Conservation (phyloP, 2,888 invertebrate genomes). For the Drosophila mimetica region DNA sequence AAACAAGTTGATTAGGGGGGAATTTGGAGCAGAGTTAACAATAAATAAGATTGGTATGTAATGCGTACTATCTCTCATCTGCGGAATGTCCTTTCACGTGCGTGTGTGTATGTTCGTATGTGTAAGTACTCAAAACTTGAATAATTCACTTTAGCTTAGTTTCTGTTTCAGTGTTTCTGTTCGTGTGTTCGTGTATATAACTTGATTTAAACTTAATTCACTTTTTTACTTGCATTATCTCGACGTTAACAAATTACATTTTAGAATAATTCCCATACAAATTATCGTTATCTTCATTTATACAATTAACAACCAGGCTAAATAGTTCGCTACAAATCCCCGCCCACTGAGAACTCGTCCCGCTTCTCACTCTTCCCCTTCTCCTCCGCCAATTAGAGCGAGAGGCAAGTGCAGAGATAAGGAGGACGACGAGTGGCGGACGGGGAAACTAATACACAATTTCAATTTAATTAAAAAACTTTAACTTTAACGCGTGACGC, state of each 20-base stretch:
- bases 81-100: slow-evolving; percentile 47
- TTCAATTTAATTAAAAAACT: slow-evolving; percentile 34
- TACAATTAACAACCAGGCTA: slow-evolving; percentile 53
- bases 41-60: slow-evolving; percentile 37
- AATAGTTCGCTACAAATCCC: slow-evolving; percentile 43
- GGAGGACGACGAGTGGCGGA: slow-evolving; percentile 4
- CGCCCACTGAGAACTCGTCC: slow-evolving; percentile 30
- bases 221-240: slow-evolving; percentile 27
- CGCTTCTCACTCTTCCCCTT: background rate
- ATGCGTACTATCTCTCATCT: slow-evolving; percentile 9
- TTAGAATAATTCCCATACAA: slow-evolving; percentile 31
- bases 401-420: background rate
- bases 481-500: slow-evolving; percentile 45
- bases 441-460: slow-evolving; percentile 45
- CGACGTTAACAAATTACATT: slow-evolving; percentile 38
- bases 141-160: slow-evolving; percentile 38
- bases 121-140: slow-evolving; percentile 49
- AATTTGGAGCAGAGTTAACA: slow-evolving; percentile 16
- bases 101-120: slow-evolving; percentile 14
- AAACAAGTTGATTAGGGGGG: slow-evolving; percentile 7
- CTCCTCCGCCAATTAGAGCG: slow-evolving; percentile 15
- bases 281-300: slow-evolving; percentile 34
- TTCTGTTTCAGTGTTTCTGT: slow-evolving; percentile 12
- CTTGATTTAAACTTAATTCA: slow-evolving; percentile 22
- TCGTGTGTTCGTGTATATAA: slow-evolving; percentile 19